phyloP scores from a whole-genome alignment of 2,113 vertebrate species.

The Australoheros scitulus region DNA sequence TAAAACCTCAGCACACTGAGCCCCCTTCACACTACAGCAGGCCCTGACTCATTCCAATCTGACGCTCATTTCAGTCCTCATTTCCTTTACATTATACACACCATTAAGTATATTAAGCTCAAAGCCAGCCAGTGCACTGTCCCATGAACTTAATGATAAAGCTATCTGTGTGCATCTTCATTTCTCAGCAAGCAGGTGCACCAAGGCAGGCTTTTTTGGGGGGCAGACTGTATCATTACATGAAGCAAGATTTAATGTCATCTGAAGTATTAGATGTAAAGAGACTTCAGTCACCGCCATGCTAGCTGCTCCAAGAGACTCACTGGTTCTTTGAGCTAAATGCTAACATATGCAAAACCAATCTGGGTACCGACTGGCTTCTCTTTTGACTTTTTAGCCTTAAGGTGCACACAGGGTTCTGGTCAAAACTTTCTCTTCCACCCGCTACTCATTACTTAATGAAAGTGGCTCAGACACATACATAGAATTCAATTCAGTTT shows the following conservation, averaged over 20 bases:
- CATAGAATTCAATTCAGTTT: no score
- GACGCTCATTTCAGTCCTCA: slow-evolving; percentile 48
- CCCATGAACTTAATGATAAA: slow-evolving; percentile 23
- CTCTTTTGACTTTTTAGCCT: neutral
- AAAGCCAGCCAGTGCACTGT: slow-evolving; percentile 14
- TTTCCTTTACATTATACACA: slow-evolving; percentile 62
- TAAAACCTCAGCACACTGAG: slow-evolving; percentile 38
- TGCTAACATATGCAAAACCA: neutral
- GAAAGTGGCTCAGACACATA: neutral
- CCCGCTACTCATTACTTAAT: neutral
- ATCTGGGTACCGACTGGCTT: no score
- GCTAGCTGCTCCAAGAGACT: neutral
- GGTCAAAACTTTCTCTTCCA: rapidly evolving
- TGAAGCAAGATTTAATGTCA: neutral
- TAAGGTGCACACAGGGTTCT: neutral
- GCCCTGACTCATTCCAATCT: slow-evolving; percentile 38
- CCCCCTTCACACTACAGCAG: slow-evolving; percentile 42
- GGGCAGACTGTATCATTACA: neutral
- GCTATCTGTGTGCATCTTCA: slow-evolving; percentile 24
- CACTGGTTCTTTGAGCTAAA: neutral
- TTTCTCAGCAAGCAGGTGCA: slow-evolving; percentile 13
- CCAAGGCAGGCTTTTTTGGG: neutral
- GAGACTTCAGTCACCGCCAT: neutral
- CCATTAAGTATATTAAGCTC: slow-evolving; percentile 60
- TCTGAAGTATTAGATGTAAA: neutral